These are phyloP conservation scores for Liolophura sinensis DNA, from an alignment of 1,140 invertebrate species.

Conservation along the genomic window DNA sequence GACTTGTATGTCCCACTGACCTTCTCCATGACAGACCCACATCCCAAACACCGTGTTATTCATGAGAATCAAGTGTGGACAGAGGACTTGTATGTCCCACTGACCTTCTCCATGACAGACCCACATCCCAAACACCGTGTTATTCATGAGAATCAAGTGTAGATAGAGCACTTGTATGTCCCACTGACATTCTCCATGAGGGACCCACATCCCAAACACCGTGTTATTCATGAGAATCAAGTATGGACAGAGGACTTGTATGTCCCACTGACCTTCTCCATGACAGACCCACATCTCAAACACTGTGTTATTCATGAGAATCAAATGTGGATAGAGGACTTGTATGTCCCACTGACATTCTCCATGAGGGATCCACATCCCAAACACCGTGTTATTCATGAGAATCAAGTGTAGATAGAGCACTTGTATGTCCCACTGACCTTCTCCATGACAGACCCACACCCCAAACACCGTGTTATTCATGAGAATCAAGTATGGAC, in stretches of 20 bases:
- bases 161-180: not conserved
- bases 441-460: slow-evolving; percentile 98
- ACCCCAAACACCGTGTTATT: slow-evolving; percentile 81
- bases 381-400: slow-evolving; percentile 83
- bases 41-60: slow-evolving; percentile 81
- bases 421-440: slow-evolving; percentile 61
- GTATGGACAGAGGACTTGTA: not conserved
- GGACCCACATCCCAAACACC: slow-evolving; percentile 89
- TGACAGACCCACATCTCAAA: slow-evolving; percentile 97
- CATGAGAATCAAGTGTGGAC: too few species aligned
- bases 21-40: slow-evolving; percentile 98
- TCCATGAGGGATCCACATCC: slow-evolving; percentile 96
- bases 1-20: slow-evolving; percentile 61
- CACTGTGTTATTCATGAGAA: slow-evolving; percentile 81
- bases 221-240: slow-evolving; percentile 86
- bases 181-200: slow-evolving; percentile 92
- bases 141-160: too few species aligned
- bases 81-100: slow-evolving; percentile 31
- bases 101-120: slow-evolving; percentile 95
- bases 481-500: too few species aligned
- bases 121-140: slow-evolving; percentile 87
- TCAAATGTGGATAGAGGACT: not conserved
- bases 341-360: slow-evolving; percentile 73
- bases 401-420: too few species aligned
- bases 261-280: slow-evolving; percentile 79